Conservation (phyloP, 2,888 invertebrate genomes). For the Campoletis raptor region DNA sequence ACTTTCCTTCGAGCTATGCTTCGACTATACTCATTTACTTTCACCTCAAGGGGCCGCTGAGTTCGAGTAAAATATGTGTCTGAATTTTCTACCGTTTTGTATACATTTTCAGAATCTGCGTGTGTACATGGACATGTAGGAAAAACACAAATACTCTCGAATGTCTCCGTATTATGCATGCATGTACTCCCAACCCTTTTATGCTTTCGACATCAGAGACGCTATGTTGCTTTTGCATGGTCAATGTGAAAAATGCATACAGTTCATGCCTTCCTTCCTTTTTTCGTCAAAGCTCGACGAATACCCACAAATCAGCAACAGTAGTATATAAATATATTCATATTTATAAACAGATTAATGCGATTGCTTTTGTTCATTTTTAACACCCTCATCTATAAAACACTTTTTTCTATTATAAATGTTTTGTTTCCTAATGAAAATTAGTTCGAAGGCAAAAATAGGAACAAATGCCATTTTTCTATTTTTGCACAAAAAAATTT, state of each 20-base stretch:
- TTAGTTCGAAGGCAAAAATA: not conserved
- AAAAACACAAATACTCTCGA: slow-evolving; percentile 9
- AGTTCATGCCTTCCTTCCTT: slow-evolving; percentile 12
- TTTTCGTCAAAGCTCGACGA: slow-evolving; percentile 34
- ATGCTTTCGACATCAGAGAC: not conserved
- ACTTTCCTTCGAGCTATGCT: slow-evolving; percentile 36
- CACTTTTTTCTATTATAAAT: too few species aligned
- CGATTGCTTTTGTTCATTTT: too few species aligned
- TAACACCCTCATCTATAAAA: too few species aligned
- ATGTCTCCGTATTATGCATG: slow-evolving; percentile 62
- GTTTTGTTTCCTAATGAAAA: too few species aligned
- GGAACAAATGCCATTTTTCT: not conserved
- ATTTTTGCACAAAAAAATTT: not conserved
- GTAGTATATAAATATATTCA: slow-evolving; percentile 9
- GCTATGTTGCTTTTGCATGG: slow-evolving; percentile 19
- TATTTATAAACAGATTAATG: too few species aligned
- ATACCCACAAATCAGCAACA: slow-evolving; percentile 5
- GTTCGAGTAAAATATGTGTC: slow-evolving; percentile 41
- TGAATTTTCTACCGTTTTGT: slow-evolving; percentile 48
- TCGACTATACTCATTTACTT: slow-evolving; percentile 30
- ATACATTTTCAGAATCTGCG: slow-evolving; percentile 8
- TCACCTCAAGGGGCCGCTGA: slow-evolving; percentile 7
- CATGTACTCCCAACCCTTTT: slow-evolving; percentile 41
- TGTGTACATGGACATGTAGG: not conserved
- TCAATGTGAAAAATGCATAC: slow-evolving; percentile 17